phyloP scores from a whole-genome alignment of 2,113 vertebrate genomes.

The Phylloscopus whistleri region DNA sequence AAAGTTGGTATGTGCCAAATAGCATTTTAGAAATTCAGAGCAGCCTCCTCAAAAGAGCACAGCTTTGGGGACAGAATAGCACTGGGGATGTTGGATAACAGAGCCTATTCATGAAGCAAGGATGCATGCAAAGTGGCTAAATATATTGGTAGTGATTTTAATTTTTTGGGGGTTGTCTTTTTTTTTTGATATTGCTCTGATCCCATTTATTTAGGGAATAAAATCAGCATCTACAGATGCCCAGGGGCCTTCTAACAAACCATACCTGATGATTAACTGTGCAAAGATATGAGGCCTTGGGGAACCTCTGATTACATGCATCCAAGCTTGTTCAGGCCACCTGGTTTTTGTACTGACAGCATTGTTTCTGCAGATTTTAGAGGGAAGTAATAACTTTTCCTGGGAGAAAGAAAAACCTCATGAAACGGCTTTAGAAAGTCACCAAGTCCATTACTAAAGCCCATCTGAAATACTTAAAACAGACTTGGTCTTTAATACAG shows the following conservation, averaged over 20 bases:
- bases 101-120: neutral
- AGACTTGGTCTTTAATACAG: neutral
- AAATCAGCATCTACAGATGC: neutral
- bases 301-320: neutral
- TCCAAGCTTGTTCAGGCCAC: neutral
- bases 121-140: neutral
- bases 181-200: neutral
- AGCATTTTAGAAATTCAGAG: neutral
- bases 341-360: neutral
- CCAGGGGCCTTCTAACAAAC: neutral
- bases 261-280: neutral
- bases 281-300: neutral
- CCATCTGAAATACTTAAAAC: neutral
- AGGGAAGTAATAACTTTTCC: neutral
- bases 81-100: neutral
- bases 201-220: neutral
- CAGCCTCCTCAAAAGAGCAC: neutral
- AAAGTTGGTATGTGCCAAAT: neutral
- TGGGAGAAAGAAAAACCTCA: neutral
- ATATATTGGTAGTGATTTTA: neutral
- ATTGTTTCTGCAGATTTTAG: neutral
- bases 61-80: neutral
- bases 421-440: neutral
- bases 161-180: neutral
- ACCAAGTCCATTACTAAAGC: neutral